Base-by-base conservation (phyloP, 2,113 vertebrate species). In the Cricetomys ansorgei region DNA sequence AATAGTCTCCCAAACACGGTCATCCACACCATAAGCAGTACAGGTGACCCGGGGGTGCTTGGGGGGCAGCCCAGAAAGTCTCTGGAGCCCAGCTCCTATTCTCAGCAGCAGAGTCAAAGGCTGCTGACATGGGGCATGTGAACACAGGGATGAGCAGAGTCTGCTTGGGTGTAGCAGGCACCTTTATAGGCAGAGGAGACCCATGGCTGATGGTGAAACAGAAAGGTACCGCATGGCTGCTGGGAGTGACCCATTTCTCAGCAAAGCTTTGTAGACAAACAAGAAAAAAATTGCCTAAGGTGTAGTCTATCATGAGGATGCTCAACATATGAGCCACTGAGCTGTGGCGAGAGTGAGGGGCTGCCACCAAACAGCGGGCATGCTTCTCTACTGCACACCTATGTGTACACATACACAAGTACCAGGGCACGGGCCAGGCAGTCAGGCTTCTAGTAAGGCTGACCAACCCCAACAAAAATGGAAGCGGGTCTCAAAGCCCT, bases 371-470 rank as follows among this genome's bases (percentile, higher is more conserved):
- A 70, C 19, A 45, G 37, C 13, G 37, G 65, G 25, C 31, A 19
- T 7, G 29, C 7, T 31, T 88, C 67, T 64, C 12, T 45, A 48
- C 57, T 15, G 2, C 21, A 64, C 31, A 55, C 19, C 57, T 37
- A 0, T 25, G 72, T 77, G 43, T 27, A 17, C 4, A 2, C 21
- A n/a, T 12, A 27, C 65, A 70, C 37, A 23, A 50, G 10, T 31
- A 31, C n/a, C 3, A 64, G 59, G 37, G n/a, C 7, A 1, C 12
- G 5, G 29, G 8, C 5, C 0, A 0, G 72, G 37, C 5, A 3
- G 9, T 10, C 65, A 43, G 94, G 34, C 62, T 85, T 77, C 87
- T 2, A 25, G 55, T 83, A 65, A 15, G 91, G 5, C 65, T 50
- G 69, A 69, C 31, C 16, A 5, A 25, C 64, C 79, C 62, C n/a